Conservation (phyloP, 2,797 vertebrate species). For the Coracias cyanogaster region DNA sequence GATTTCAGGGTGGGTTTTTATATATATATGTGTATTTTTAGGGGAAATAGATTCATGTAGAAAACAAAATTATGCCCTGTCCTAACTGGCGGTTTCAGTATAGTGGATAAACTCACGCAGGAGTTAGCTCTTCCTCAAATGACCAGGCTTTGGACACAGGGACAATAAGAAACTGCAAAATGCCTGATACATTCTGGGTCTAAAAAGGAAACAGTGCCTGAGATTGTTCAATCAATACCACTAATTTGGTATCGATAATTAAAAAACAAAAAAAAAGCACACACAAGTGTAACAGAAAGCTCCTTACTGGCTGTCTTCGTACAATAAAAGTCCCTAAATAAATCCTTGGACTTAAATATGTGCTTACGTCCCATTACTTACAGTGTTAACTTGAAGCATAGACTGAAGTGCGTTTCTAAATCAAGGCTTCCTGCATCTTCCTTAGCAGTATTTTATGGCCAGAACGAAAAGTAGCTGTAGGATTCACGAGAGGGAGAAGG, state of each 20-base stretch:
- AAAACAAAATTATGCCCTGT: background rate
- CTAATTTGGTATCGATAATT: slow-evolving; percentile 1
- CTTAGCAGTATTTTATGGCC: background rate
- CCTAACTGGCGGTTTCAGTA: background rate
- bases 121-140: background rate
- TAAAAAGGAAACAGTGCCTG: background rate
- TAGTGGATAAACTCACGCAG: background rate
- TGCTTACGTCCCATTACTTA: background rate
- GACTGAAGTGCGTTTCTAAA: background rate
- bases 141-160: background rate
- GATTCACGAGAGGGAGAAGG: background rate
- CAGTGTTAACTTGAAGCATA: background rate
- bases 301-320: background rate
- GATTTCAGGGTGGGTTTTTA: background rate
- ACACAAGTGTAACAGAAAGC: background rate
- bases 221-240: background rate
- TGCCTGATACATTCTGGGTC: background rate
- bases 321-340: background rate
- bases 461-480: background rate
- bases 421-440: background rate
- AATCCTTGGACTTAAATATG: background rate
- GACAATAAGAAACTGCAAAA: background rate
- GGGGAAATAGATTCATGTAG: background rate
- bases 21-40: background rate
- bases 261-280: background rate